phyloP scores from a whole-genome alignment of 2,113 vertebrate species.

The Platichthys flesus region DNA sequence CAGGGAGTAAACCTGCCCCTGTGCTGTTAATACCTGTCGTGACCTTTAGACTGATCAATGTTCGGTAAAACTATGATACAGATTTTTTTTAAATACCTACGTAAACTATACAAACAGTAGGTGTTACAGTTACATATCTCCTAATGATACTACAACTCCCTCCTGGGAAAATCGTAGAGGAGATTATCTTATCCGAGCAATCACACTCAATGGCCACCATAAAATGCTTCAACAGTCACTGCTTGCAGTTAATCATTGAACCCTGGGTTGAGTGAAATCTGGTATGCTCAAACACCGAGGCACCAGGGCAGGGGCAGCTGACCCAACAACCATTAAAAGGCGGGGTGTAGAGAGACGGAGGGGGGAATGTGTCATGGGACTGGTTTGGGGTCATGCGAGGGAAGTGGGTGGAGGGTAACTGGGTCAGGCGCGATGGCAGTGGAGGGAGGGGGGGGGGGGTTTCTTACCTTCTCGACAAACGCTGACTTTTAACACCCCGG shows the following conservation, averaged over 20 bases:
- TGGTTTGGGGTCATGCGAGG: constrained; percentile 22
- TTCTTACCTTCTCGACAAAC: constrained; percentile 89
- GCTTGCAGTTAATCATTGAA: constrained; percentile 71
- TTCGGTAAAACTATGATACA: neutral
- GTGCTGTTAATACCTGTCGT: too few relatives aligned
- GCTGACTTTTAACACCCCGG: constrained; percentile 94
- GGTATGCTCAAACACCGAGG: constrained; percentile 56
- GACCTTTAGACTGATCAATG: neutral
- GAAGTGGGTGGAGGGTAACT: constrained; percentile 23
- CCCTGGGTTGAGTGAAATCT: constrained; percentile 47
- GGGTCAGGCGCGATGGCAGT: constrained; percentile 29
- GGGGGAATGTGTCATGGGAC: constrained; percentile 18
- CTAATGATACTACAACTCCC: neutral
- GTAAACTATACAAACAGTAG: neutral
- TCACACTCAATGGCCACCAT: constrained; percentile 55
- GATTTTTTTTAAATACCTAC: neutral
- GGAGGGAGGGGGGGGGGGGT: neutral
- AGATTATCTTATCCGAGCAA: constrained; percentile 52
- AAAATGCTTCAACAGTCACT: constrained; percentile 42
- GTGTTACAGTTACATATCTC: constrained; percentile 6
- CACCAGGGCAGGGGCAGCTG: constrained; percentile 6
- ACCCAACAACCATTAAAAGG: neutral
- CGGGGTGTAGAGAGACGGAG: neutral
- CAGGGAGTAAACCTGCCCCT: too few relatives aligned
- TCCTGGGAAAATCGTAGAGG: neutral